phyloP scores from a whole-genome alignment of 2,113 vertebrate species.

The Helogale parvula region DNA sequence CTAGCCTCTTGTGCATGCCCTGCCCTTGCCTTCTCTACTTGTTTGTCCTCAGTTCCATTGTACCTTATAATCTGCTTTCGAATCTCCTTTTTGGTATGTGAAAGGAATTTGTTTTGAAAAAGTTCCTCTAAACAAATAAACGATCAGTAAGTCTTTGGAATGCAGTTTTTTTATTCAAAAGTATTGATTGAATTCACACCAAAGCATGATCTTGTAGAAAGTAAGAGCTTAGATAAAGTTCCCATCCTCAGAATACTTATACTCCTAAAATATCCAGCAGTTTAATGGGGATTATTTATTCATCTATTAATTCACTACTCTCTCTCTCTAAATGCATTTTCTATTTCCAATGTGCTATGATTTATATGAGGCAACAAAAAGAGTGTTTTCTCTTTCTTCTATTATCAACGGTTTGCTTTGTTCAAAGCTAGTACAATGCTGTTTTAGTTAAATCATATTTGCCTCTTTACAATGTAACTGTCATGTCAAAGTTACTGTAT shows the following conservation, averaged over 20 bases:
- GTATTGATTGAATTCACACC: background rate
- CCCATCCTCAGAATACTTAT: background rate
- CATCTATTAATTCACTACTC: conserved; percentile 38
- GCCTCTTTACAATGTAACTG: background rate
- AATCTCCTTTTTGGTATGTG: background rate
- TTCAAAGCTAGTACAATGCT: conserved; percentile 24
- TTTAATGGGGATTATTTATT: background rate
- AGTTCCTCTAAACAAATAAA: background rate
- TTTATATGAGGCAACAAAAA: background rate
- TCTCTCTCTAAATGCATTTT: conserved; percentile 27
- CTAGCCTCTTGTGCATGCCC: fast-evolving
- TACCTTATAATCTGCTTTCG: background rate
- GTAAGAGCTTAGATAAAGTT: background rate
- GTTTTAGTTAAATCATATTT: conserved; percentile 40
- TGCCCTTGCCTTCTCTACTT: background rate
- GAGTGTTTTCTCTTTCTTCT: background rate
- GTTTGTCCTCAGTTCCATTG: background rate
- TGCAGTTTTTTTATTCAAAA: background rate
- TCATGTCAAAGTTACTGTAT: conserved; percentile 33
- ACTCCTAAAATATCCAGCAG: background rate
- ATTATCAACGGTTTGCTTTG: conserved; percentile 43
- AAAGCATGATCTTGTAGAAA: background rate
- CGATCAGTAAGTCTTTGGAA: background rate
- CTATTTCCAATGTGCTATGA: conserved; percentile 23
- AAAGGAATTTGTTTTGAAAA: conserved; percentile 33